phyloP scores from a whole-genome alignment of 1,140 invertebrate genomes.

The Leptonema lineaticorne region DNA sequence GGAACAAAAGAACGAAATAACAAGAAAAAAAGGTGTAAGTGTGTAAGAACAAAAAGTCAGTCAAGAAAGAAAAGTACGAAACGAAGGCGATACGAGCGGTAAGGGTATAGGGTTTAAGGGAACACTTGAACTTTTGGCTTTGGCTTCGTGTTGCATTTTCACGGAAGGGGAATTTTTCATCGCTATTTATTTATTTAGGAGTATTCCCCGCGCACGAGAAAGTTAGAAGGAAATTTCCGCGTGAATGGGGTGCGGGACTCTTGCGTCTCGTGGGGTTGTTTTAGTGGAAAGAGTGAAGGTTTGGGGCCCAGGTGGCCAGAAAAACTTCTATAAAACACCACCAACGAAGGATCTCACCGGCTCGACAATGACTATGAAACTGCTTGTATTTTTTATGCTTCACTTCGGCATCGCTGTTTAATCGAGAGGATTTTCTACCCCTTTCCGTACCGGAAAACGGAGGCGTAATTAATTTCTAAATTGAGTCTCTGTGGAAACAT shows the following conservation, averaged over 20 bases:
- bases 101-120: no score
- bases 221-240: conserved; percentile 17
- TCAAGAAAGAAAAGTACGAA: background rate
- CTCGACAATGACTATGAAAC: background rate
- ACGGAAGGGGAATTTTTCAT: conserved; percentile 24
- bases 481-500: no score
- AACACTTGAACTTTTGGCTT: background rate
- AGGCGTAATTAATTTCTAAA: background rate
- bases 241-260: conserved; percentile 14
- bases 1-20: background rate
- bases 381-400: background rate
- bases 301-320: background rate
- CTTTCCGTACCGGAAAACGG: background rate
- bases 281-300: background rate
- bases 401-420: background rate
- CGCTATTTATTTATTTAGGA: conserved; percentile 29
- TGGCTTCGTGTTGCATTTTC: conserved; percentile 10
- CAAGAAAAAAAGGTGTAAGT: background rate
- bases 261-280: background rate
- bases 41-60: background rate
- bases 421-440: background rate
- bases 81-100: background rate
- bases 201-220: conserved; percentile 16
- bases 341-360: conserved; percentile 1
- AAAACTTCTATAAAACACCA: background rate